Conservation (phyloP, 2,888 invertebrate genomes). For the Hedya salicella region DNA sequence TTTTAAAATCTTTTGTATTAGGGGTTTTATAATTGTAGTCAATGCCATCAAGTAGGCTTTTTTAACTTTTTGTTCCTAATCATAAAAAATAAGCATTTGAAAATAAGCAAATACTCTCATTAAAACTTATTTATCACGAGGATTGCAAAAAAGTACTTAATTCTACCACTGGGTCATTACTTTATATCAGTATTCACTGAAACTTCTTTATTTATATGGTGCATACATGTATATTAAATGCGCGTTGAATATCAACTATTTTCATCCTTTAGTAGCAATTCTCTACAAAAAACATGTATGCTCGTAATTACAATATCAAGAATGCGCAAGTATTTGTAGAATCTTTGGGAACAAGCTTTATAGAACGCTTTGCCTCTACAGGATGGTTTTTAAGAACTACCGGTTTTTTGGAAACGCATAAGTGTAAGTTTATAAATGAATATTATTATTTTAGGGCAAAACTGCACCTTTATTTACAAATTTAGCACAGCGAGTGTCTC, state of each 20-base stretch:
- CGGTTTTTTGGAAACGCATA: too few species aligned
- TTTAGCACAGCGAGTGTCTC: too few species aligned
- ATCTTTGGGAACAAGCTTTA: constrained; percentile 21
- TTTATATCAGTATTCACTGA: constrained; percentile 22
- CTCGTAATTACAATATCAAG: constrained; percentile 28
- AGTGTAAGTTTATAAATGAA: too few species aligned
- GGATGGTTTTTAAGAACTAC: neutral
- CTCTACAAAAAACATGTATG: constrained; percentile 20
- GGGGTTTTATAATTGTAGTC: too few species aligned
- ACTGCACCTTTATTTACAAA: too few species aligned
- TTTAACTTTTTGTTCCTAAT: too few species aligned
- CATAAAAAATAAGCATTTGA: too few species aligned
- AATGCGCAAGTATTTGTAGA: constrained; percentile 23
- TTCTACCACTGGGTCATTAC: constrained; percentile 1
- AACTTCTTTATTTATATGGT: constrained; percentile 26
- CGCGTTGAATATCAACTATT: constrained; percentile 27
- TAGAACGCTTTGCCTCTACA: constrained; percentile 4
- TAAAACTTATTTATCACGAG: neutral
- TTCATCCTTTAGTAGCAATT: constrained; percentile 26
- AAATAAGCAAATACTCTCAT: too few species aligned
- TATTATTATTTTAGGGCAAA: too few species aligned
- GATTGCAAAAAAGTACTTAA: constrained; percentile 5
- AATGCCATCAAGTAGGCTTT: too few species aligned
- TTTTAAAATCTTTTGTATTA: too few species aligned
- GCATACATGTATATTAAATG: constrained; percentile 23